Evolutionary conservation across 1,140 invertebrate species (phyloP), one percentile per base, ranked within the genome.

Genomic region (Tetragnatha versicolor): DNA sequence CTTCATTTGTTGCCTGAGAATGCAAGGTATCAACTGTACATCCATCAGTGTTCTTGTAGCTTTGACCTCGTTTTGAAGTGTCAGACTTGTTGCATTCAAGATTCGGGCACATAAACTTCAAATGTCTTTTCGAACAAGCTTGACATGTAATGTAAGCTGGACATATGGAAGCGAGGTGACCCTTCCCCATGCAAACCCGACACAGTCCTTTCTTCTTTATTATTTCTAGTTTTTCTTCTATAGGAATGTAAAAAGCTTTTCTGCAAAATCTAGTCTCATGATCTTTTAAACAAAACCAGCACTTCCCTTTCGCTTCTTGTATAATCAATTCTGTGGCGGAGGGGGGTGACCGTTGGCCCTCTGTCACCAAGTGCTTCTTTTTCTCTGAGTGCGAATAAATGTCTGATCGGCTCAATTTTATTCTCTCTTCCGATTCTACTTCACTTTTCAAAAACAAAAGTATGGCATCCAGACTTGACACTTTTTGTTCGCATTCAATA

Each of bases 21-120:
- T 66, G 25, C 33, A 66, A 66, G 33, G 63, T 45, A 31, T 49
- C 42, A n/a, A 25, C 25, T 25, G 10, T 39, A n/a, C 27, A 29
- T 31, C 49, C 63, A 10, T 39, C 45, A 63, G 29, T 5, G 5
- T 60, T 60, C 17, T 33, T 60, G 27, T 60, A 27, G 35, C 31
- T 47, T 25, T 3, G 25, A 27, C n/a, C 63, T 66, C 49, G 63
- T 66, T 66, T 63, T 10, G 60, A 20, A 22, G 29, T 9, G 10
- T 63, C 60, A 63, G 37, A 63, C 7, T 60, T 22, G 7, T 61
- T 61, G 12, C 58, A 61, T 61, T 27, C 31, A 2, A 61, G 12
- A 35, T 61, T 35, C 10, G 39, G 22, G 35, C 22, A 66, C 63
- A 66, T 66, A 22, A 45, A 66, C 22, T 66, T 66, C 31, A 42